Conservation (phyloP, 2,113 vertebrate species). For the Ivindomyrus marchei region DNA sequence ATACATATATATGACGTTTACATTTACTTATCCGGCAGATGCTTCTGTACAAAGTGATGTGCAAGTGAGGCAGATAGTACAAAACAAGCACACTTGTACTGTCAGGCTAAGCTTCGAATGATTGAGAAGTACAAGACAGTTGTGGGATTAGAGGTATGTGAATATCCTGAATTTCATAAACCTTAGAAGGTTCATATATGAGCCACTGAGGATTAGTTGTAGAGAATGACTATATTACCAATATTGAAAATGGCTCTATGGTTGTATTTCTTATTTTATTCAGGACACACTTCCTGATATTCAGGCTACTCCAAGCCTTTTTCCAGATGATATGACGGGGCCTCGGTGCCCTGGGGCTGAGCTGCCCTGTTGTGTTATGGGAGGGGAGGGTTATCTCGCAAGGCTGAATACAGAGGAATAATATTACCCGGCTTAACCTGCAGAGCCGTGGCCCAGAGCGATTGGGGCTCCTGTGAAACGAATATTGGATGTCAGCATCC, state of each 20-base stretch:
- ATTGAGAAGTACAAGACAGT: not conserved
- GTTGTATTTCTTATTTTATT: not conserved
- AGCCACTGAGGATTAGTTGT: not conserved
- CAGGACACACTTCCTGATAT: not conserved
- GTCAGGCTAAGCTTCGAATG: not conserved
- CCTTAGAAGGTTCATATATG: not conserved
- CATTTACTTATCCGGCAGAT: not conserved
- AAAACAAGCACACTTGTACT: not conserved
- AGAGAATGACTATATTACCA: not conserved
- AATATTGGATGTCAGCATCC: constrained; percentile 43
- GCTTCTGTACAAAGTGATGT: not conserved
- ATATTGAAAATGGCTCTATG: not conserved
- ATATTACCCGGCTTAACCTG: constrained; percentile 44
- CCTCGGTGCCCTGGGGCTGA: not conserved
- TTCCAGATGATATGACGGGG: not conserved
- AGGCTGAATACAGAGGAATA: constrained; percentile 48
- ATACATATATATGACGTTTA: not conserved
- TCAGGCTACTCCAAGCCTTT: not conserved
- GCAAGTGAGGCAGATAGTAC: not conserved
- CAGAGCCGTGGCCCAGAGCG: constrained; percentile 29
- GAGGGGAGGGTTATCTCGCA: constrained; percentile 41
- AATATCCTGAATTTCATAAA: not conserved
- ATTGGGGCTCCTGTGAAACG: constrained; percentile 39
- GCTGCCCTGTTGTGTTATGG: not conserved
- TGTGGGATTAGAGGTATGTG: not conserved